phyloP scores from a whole-genome alignment of 2,888 invertebrate genomes.

The Choristoneura rosaceana region DNA sequence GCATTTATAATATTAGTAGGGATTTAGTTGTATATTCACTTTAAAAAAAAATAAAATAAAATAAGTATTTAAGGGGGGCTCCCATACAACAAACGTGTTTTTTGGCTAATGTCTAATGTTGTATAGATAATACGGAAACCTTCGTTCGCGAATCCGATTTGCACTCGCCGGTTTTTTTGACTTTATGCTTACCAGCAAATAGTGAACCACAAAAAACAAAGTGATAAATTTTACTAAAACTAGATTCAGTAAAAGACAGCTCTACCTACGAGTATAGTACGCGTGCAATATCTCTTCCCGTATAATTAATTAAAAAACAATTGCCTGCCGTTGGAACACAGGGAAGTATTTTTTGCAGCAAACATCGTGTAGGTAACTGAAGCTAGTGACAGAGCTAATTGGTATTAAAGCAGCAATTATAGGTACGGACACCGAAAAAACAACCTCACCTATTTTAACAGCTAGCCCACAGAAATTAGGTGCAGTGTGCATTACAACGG shows the following conservation, averaged over 20 bases:
- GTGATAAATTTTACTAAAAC: neutral
- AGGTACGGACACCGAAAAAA: neutral
- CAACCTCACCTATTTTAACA: neutral
- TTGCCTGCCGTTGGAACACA: constrained; percentile 24
- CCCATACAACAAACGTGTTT: too few relatives aligned
- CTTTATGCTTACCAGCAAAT: too few relatives aligned
- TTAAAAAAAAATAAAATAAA: too few relatives aligned
- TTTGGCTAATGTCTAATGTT: too few relatives aligned
- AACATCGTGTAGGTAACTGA: neutral
- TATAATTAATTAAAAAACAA: constrained; percentile 36
- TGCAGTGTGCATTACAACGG: neutral
- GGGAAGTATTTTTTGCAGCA: constrained; percentile 35
- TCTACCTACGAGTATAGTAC: neutral
- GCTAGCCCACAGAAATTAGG: neutral
- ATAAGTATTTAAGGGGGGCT: too few relatives aligned
- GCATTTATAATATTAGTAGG: too few relatives aligned
- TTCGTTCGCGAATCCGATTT: too few relatives aligned
- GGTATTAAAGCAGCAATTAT: constrained; percentile 24
- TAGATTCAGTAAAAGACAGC: neutral
- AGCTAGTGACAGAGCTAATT: constrained; percentile 37
- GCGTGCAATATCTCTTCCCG: constrained; percentile 32
- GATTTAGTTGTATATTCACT: too few relatives aligned
- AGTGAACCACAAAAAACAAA: too few relatives aligned
- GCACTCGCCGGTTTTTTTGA: too few relatives aligned
- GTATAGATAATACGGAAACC: too few relatives aligned